phyloP scores from a whole-genome alignment of 2,888 invertebrate genomes.

The Ormyrus nitidulus region DNA sequence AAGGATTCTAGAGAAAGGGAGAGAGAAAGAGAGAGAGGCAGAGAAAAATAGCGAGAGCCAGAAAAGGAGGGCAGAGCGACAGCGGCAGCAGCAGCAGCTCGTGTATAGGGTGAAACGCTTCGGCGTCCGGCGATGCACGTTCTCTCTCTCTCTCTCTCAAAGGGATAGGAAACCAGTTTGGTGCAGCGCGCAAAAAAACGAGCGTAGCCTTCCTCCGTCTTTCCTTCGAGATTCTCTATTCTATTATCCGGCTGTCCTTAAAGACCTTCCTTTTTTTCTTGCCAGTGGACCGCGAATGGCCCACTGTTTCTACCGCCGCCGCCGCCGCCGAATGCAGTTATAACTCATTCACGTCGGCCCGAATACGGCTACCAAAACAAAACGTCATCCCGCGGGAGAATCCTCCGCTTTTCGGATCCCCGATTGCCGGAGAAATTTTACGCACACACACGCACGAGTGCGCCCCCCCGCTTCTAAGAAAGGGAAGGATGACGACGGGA shows the following conservation, averaged over 20 bases:
- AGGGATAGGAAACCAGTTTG: constrained; percentile 68
- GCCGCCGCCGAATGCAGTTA: constrained; percentile 57
- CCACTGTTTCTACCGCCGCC: constrained; percentile 32
- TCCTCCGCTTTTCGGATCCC: not conserved
- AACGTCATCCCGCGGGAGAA: constrained; percentile 41
- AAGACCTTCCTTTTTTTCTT: constrained; percentile 62
- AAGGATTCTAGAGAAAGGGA: constrained; percentile 55
- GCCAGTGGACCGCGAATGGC: constrained; percentile 51
- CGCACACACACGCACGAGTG: not conserved
- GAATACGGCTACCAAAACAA: constrained; percentile 48
- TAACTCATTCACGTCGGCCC: constrained; percentile 61
- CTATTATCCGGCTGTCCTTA: constrained; percentile 63
- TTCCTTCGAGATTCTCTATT: constrained; percentile 62
- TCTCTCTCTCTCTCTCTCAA: constrained; percentile 30
- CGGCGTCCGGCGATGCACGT: constrained; percentile 35
- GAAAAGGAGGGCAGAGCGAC: not conserved
- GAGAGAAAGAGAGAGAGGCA: constrained; percentile 41
- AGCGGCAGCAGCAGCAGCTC: too few relatives aligned
- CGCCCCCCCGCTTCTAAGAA: too few relatives aligned
- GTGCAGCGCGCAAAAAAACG: constrained; percentile 52
- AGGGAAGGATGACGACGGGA: too few relatives aligned
- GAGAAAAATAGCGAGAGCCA: constrained; percentile 55
- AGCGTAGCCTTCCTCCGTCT: constrained; percentile 53
- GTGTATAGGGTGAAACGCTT: constrained; percentile 24
- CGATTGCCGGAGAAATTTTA: not conserved